These are phyloP conservation scores for Panthera uncia DNA, from an alignment of 2,113 vertebrate genomes.

Conservation along the genomic window DNA sequence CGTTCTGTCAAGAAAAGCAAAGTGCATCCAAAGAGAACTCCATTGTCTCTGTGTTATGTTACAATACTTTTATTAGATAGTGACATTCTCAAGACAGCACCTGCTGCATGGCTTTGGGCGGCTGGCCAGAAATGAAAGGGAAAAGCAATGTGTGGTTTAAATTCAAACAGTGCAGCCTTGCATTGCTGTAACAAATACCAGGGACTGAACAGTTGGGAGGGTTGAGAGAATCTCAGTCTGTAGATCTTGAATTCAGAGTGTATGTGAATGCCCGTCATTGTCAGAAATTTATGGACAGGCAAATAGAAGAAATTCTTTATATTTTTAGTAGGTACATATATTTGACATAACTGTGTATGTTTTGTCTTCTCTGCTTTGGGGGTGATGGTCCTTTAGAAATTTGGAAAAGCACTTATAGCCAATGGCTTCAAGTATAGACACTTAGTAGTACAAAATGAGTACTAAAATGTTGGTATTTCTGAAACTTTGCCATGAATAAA, in stretches of 20 bases:
- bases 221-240: conserved; percentile 57
- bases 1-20: conserved; percentile 79
- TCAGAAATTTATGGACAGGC: conserved; percentile 52
- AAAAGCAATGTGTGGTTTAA: conserved; percentile 77
- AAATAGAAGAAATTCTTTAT: conserved; percentile 49
- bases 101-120: conserved; percentile 82
- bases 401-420: background rate
- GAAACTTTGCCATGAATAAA: background rate
- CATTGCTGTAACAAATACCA: conserved; percentile 74
- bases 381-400: background rate
- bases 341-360: background rate
- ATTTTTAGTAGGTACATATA: background rate
- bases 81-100: conserved; percentile 84
- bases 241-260: conserved; percentile 48
- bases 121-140: conserved; percentile 82
- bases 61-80: conserved; percentile 81
- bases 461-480: background rate
- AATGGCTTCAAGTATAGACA: background rate
- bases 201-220: conserved; percentile 74
- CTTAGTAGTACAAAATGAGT: background rate
- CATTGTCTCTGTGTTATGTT: conserved; percentile 83
- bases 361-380: background rate
- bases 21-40: conserved; percentile 74
- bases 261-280: conserved; percentile 47
- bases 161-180: conserved; percentile 62